Conservation (phyloP, 2,113 vertebrate genomes). For the Redunca redunca region DNA sequence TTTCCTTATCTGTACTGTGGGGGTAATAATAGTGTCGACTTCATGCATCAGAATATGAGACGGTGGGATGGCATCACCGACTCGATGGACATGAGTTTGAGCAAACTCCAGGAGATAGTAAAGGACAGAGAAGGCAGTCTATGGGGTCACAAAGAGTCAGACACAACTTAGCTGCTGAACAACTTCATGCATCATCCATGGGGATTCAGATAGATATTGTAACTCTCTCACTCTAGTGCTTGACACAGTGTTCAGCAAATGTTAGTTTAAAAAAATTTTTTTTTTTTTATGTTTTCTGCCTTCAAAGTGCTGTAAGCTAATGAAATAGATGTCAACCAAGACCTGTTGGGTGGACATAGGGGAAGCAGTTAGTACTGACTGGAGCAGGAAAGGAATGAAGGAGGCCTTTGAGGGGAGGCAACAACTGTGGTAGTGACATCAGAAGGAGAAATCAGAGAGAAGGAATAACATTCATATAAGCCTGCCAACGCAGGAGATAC, state of each 20-base stretch:
- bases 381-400: background rate
- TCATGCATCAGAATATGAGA: background rate
- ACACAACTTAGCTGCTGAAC: background rate
- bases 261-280: background rate
- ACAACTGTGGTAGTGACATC: background rate
- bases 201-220: background rate
- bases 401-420: background rate
- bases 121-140: background rate
- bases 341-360: background rate
- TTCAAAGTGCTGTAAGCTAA: background rate
- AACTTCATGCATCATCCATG: background rate
- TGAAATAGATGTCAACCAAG: background rate
- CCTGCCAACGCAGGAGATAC: background rate
- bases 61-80: background rate
- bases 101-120: background rate
- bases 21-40: background rate
- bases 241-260: background rate
- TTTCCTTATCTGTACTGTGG: background rate
- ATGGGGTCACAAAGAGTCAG: background rate
- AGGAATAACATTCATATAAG: background rate
- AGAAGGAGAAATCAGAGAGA: background rate
- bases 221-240: background rate
- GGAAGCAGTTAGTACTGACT: background rate
- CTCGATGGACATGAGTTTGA: background rate
- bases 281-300: background rate